Percentiles rank a stretch among this genome's conserved stretches.
Conservation (phyloP, 2,888 invertebrate genomes). For the Dynastes hyllus region DNA sequence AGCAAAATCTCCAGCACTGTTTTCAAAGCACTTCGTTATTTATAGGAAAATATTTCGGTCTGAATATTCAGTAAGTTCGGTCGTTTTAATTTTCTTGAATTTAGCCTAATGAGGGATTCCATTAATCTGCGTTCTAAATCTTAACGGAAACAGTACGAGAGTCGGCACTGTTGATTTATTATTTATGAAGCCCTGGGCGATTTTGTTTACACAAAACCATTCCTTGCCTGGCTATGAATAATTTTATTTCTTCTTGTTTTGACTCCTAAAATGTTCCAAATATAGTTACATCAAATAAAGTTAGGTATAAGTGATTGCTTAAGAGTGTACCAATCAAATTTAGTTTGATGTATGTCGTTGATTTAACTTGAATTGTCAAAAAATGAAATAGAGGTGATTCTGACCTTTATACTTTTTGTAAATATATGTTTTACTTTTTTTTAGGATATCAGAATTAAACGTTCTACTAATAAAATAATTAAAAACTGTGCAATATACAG, state of each 20-base stretch:
- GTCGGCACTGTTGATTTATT: slow-evolving; percentile 6
- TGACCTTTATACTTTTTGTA: too few relatives aligned
- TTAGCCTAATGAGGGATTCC: slow-evolving; percentile 26
- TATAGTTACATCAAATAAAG: too few relatives aligned
- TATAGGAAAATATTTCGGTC: slow-evolving; percentile 21
- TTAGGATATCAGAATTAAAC: too few relatives aligned
- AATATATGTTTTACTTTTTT: too few relatives aligned
- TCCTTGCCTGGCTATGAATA: not conserved
- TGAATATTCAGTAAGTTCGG: slow-evolving; percentile 29
- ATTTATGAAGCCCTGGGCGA: slow-evolving; percentile 17
- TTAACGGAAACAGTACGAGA: not conserved
- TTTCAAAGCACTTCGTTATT: not conserved
- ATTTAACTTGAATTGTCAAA: too few relatives aligned
- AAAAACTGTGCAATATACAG: too few relatives aligned
- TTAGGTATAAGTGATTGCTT: too few relatives aligned
- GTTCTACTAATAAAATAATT: too few relatives aligned
- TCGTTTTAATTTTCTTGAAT: slow-evolving; percentile 38
- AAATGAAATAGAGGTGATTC: too few relatives aligned
- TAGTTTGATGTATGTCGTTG: too few relatives aligned
- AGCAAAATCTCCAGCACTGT: not conserved
- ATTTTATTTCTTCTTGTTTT: not conserved
- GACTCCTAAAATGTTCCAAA: too few relatives aligned
- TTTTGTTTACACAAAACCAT: not conserved
- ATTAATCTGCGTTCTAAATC: slow-evolving; percentile 33
- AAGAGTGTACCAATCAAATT: too few relatives aligned